Evolutionary conservation across 2,113 vertebrate species (phyloP).

Genomic region (Zeus faber): DNA sequence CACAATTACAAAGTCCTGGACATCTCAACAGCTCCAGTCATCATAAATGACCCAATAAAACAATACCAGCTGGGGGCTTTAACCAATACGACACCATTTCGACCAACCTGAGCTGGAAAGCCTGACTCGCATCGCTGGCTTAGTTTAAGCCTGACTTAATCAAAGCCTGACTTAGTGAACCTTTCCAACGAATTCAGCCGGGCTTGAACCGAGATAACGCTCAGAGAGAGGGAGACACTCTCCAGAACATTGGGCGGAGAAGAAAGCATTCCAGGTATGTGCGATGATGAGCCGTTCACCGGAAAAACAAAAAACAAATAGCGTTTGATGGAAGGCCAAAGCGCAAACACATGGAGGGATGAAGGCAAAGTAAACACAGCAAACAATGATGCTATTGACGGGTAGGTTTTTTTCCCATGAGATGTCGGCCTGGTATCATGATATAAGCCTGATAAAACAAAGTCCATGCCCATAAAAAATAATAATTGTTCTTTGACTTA

Average conservation of each 20-base stretch:
- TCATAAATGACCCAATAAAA: slow-evolving; percentile 88
- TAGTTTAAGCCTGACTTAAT: too few relatives aligned
- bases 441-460: slow-evolving; percentile 50
- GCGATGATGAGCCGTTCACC: slow-evolving; percentile 24
- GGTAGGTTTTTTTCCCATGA: slow-evolving; percentile 12
- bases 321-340: slow-evolving; percentile 12
- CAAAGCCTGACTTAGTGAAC: too few relatives aligned
- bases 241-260: slow-evolving; percentile 3
- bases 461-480: slow-evolving; percentile 50
- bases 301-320: too few relatives aligned
- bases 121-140: too few relatives aligned
- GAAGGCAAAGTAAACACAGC: slow-evolving; percentile 17
- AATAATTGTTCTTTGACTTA: slow-evolving; percentile 56
- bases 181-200: too few relatives aligned
- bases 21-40: slow-evolving; percentile 85
- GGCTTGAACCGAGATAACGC: background rate
- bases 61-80: slow-evolving; percentile 68
- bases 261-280: slow-evolving; percentile 12
- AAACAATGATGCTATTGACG: slow-evolving; percentile 36
- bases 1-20: slow-evolving; percentile 91
- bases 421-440: slow-evolving; percentile 26
- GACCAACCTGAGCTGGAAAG: slow-evolving; percentile 43
- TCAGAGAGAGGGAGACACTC: background rate
- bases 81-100: slow-evolving; percentile 32
- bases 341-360: slow-evolving; percentile 7